These are phyloP conservation scores for Gallinago paraguaiae DNA, from an alignment of 2,113 vertebrate species.

Conservation along the genomic window DNA sequence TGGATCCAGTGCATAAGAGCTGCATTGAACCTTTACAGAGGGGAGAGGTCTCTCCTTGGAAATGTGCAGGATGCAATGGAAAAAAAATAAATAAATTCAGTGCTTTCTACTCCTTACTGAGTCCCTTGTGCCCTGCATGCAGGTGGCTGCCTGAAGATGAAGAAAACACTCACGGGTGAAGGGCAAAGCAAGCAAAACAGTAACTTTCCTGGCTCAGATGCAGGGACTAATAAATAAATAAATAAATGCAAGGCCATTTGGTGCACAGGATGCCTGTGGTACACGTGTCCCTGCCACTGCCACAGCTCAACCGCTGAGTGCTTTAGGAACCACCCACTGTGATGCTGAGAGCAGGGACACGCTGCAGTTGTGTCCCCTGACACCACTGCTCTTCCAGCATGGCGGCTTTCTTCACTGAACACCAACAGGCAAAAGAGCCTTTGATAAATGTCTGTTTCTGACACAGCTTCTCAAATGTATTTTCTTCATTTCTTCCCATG, in stretches of 20 bases:
- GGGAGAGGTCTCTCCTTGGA: conserved; percentile 48
- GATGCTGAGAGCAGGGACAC: fast-evolving
- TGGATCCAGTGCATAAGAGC: conserved; percentile 61
- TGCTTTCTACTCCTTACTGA: conserved; percentile 51
- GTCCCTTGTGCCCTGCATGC: conserved; percentile 49
- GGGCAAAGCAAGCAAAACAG: conserved; percentile 32
- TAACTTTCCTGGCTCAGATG: conserved; percentile 56
- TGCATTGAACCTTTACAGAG: conserved; percentile 66
- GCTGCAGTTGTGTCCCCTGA: not conserved
- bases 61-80: conserved; percentile 64
- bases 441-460: not conserved
- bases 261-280: not conserved
- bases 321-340: fast-evolving
- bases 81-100: conserved; percentile 14
- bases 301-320: fast-evolving
- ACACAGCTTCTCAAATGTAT: not conserved
- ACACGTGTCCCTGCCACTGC: fast-evolving
- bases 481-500: not conserved
- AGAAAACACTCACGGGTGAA: conserved; percentile 24
- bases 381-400: not conserved
- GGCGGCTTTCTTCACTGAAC: not conserved
- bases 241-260: not conserved
- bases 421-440: not conserved
- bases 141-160: conserved; percentile 45
- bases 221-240: conserved; percentile 13